These are phyloP conservation scores for Agonopterix heracliana DNA, from an alignment of 2,888 invertebrate species.

Conservation along the genomic window DNA sequence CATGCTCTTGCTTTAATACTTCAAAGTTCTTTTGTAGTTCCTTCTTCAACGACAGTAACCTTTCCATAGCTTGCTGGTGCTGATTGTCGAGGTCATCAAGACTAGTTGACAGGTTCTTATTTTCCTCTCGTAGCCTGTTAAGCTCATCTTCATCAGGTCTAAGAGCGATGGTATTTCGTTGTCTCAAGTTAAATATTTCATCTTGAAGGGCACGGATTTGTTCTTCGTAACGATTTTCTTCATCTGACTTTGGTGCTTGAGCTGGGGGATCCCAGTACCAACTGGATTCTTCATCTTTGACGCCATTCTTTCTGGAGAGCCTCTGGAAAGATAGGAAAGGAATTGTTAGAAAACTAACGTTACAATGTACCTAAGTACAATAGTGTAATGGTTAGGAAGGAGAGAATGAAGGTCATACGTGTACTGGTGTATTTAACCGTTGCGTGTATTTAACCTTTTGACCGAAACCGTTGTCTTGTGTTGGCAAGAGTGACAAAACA, in stretches of 20 bases:
- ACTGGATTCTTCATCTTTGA: slow-evolving; percentile 62
- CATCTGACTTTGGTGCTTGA: slow-evolving; percentile 28
- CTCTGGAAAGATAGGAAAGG: slow-evolving; percentile 54
- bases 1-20: slow-evolving; percentile 61
- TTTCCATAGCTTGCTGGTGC: slow-evolving; percentile 82
- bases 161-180: slow-evolving; percentile 37
- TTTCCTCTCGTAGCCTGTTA: slow-evolving; percentile 72
- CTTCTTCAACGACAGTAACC: slow-evolving; percentile 69
- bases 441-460: too few relatives aligned
- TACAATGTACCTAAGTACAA: not conserved
- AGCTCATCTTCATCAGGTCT: slow-evolving; percentile 54
- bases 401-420: not conserved
- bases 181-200: slow-evolving; percentile 58
- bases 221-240: slow-evolving; percentile 44
- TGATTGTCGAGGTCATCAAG: slow-evolving; percentile 85
- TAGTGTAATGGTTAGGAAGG: too few relatives aligned
- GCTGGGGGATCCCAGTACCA: slow-evolving; percentile 75
- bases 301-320: slow-evolving; percentile 57
- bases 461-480: too few relatives aligned
- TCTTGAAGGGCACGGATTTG: slow-evolving; percentile 56
- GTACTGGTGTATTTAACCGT: not conserved
- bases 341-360: not conserved
- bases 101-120: slow-evolving; percentile 71
- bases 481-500: too few relatives aligned
- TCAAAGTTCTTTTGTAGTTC: slow-evolving; percentile 73